These are phyloP conservation scores for Callitettix versicolor DNA, from an alignment of 1,140 invertebrate genomes.

Conservation along the genomic window DNA sequence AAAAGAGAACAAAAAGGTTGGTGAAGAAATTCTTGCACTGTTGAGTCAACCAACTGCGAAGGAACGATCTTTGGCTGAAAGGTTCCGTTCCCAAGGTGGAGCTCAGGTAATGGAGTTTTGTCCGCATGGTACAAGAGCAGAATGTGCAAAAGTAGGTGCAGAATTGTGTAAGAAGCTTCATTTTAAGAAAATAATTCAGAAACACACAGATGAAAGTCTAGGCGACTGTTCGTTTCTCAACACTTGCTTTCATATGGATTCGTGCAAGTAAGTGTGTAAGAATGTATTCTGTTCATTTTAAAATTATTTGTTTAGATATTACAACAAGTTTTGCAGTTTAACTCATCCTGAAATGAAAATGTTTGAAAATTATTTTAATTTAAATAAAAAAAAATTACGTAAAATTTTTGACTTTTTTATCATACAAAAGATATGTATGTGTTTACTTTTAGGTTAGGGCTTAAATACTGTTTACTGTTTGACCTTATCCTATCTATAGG, in stretches of 20 bases:
- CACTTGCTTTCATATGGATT: conserved; percentile 98
- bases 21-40: conserved; percentile 90
- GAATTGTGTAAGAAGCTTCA: conserved; percentile 80
- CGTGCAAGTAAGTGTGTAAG: conserved; percentile 69
- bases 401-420: no score
- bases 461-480: no score
- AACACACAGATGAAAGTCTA: conserved; percentile 89
- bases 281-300: no score
- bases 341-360: no score
- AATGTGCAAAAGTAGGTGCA: conserved; percentile 60
- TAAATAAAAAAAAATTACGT: no score
- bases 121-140: conserved; percentile 82
- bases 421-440: no score
- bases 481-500: no score
- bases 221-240: conserved; percentile 97
- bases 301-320: no score
- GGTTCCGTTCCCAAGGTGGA: conserved; percentile 89
- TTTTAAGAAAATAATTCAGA: conserved; percentile 95
- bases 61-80: conserved; percentile 83
- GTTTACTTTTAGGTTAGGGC: no score
- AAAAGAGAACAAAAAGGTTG: conserved; percentile 89
- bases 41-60: conserved; percentile 92
- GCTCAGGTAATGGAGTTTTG: conserved; percentile 75
- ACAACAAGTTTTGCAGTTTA: no score
- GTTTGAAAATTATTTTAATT: no score